These are phyloP conservation scores for Campylorhamphus procurvoides DNA, from an alignment of 2,113 vertebrate species.

Conservation along the genomic window DNA sequence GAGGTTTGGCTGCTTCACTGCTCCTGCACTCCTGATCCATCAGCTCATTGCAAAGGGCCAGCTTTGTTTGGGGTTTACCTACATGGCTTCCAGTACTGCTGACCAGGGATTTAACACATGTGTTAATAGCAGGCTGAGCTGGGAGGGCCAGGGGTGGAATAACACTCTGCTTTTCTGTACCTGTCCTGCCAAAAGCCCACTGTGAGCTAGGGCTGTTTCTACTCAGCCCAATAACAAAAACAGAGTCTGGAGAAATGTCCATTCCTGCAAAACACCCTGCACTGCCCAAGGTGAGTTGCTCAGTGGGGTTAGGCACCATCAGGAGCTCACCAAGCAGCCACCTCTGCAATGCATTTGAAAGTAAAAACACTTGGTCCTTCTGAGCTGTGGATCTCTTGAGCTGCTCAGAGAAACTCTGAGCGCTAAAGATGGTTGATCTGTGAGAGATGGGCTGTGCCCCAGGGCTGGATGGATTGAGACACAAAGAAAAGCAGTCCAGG, in stretches of 20 bases:
- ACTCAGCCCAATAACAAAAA: not conserved
- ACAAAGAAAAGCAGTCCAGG: not conserved
- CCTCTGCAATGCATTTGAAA: not conserved
- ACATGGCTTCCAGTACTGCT: not conserved
- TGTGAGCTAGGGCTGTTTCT: not conserved
- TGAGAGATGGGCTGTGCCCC: not conserved
- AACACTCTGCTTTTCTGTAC: not conserved
- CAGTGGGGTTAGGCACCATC: not conserved
- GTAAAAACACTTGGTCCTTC: not conserved
- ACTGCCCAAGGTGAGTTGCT: fast-evolving
- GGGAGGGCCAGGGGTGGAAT: not conserved
- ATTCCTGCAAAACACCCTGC: not conserved
- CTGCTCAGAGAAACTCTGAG: not conserved
- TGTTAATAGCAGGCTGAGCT: not conserved
- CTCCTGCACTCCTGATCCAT: not conserved
- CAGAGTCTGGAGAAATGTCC: not conserved
- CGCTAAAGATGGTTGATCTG: not conserved
- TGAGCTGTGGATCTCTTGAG: not conserved
- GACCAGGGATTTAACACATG: not conserved
- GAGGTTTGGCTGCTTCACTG: not conserved
- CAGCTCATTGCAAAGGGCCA: not conserved
- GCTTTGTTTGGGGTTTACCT: not conserved
- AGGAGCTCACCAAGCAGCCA: not conserved
- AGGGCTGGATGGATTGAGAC: not conserved
- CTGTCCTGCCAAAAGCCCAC: not conserved